A percentile compares a stretch with the other conserved stretches of the same genome.
phyloP scores from a whole-genome alignment of 1,140 invertebrate genomes.

The Hycleus phaleratus region DNA sequence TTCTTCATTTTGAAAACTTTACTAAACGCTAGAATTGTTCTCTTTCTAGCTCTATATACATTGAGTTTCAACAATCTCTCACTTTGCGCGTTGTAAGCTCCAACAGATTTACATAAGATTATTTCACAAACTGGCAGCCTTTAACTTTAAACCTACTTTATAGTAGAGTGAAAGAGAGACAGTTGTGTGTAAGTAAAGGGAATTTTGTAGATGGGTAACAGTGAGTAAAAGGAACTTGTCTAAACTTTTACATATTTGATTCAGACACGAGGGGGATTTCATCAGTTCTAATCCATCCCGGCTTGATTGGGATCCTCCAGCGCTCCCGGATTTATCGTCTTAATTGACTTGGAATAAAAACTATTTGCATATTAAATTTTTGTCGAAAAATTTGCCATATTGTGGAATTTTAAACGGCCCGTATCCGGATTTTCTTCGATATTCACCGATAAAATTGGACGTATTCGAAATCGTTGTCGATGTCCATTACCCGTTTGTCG shows the following conservation, averaged over 20 bases:
- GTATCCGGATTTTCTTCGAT: too few relatives aligned
- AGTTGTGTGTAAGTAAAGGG: conserved; percentile 15
- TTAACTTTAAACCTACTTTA: conserved; percentile 34
- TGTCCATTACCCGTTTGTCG: too few relatives aligned
- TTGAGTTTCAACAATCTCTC: not conserved
- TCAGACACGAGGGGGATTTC: conserved; percentile 17
- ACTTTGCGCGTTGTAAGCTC: conserved; percentile 27
- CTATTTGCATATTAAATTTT: not conserved
- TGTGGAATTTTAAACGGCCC: too few relatives aligned
- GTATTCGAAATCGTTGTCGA: too few relatives aligned
- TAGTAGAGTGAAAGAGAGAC: not conserved
- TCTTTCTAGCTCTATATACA: not conserved
- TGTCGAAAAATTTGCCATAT: not conserved
- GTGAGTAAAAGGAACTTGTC: conserved; percentile 19
- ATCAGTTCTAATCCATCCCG: conserved; percentile 8
- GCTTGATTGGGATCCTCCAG: conserved; percentile 9
- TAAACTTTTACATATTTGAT: conserved; percentile 35
- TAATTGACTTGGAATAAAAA: not conserved
- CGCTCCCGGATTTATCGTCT: not conserved
- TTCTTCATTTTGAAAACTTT: conserved; percentile 31
- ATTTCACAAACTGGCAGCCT: conserved; percentile 36
- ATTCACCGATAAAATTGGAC: too few relatives aligned
- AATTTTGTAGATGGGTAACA: conserved; percentile 11
- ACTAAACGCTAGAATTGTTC: not conserved
- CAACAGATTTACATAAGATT: conserved; percentile 39